Evolutionary conservation across 2,888 invertebrate genomes (phyloP).

Genomic region (Hirtodrosophila trivittata): DNA sequence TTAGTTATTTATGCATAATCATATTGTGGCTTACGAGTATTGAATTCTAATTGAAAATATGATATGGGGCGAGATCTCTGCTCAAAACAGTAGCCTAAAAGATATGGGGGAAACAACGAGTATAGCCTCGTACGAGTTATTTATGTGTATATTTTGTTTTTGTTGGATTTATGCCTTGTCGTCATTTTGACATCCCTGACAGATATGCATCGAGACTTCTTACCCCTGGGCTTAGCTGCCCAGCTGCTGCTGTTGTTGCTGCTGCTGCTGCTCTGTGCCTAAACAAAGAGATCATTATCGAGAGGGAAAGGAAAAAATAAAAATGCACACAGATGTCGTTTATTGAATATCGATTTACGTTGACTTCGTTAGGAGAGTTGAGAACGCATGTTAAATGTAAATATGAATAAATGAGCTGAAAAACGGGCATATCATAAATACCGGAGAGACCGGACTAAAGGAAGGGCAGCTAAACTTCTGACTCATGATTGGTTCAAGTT

Average conservation of each 20-base stretch:
- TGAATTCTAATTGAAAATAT: constrained; percentile 29
- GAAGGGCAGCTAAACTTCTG: not conserved
- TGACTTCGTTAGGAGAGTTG: constrained; percentile 66
- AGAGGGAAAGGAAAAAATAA: constrained; percentile 16
- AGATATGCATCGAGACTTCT: constrained; percentile 65
- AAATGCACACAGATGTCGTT: constrained; percentile 81
- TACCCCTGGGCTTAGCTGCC: constrained; percentile 55
- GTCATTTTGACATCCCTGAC: constrained; percentile 74
- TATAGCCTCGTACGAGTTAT: too few species aligned
- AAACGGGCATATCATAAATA: constrained; percentile 56
- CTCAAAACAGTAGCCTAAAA: constrained; percentile 48
- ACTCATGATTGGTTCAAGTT: constrained; percentile 31
- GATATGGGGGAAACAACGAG: too few species aligned
- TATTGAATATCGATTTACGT: constrained; percentile 81
- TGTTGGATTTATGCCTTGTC: constrained; percentile 41
- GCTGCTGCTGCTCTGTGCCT: constrained; percentile 13
- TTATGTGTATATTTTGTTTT: constrained; percentile 21
- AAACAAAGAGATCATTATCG: constrained; percentile 77
- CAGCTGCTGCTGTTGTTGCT: constrained; percentile 28
- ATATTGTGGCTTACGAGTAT: constrained; percentile 10
- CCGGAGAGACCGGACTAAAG: not conserved
- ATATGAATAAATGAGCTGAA: constrained; percentile 77
- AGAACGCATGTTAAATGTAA: constrained; percentile 76
- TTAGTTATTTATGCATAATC: constrained; percentile 26
- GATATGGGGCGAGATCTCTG: too few species aligned